Evolutionary conservation across 1,140 invertebrate species (phyloP).

Genomic region (Halictus rubicundus): DNA sequence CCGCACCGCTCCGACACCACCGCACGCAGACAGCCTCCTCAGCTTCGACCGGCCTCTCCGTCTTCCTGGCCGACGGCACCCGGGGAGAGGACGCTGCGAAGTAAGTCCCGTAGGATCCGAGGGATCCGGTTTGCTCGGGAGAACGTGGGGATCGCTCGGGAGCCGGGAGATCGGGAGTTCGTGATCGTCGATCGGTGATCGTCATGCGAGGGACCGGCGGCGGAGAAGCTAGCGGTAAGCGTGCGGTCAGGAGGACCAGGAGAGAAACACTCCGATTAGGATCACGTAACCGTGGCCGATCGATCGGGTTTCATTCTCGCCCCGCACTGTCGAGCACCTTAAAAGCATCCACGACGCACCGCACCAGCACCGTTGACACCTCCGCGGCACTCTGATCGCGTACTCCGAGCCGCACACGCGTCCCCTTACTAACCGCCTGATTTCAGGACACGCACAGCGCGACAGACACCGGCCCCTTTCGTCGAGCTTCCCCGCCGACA

Average conservation of each 20-base stretch:
- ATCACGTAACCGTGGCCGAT: conserved; percentile 36
- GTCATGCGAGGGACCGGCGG: background rate
- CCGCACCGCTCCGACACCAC: background rate
- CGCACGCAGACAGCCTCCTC: background rate
- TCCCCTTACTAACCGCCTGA: conserved; percentile 61
- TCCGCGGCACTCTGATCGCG: conserved; percentile 42
- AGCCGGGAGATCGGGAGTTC: too few species aligned
- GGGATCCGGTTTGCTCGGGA: too few species aligned
- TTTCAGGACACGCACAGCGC: conserved; percentile 54
- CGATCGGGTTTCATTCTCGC: conserved; percentile 35
- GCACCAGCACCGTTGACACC: conserved; percentile 28
- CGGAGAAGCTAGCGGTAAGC: conserved; percentile 23
- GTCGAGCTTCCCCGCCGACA: background rate
- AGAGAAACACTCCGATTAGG: conserved; percentile 25
- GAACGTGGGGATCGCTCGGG: too few species aligned
- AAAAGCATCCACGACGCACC: conserved; percentile 50
- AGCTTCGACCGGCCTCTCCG: too few species aligned
- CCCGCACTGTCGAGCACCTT: conserved; percentile 25
- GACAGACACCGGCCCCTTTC: background rate
- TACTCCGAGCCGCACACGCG: conserved; percentile 33
- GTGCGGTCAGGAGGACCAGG: conserved; percentile 42
- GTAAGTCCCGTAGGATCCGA: too few species aligned
- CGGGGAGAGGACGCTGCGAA: too few species aligned
- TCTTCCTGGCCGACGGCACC: too few species aligned
- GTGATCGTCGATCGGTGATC: background rate